Conservation (phyloP, 2,797 vertebrate species). For the Avahi laniger region DNA sequence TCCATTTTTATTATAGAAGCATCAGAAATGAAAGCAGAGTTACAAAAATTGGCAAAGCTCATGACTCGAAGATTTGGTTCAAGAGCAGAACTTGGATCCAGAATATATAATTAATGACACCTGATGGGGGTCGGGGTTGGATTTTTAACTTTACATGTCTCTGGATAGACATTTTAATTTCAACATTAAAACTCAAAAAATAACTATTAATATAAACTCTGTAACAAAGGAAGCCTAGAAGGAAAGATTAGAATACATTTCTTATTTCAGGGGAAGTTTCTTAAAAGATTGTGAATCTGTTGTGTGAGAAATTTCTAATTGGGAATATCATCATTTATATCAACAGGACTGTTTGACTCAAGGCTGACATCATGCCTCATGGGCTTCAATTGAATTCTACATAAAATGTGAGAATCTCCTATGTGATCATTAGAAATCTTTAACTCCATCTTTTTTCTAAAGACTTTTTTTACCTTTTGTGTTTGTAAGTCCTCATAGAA, state of each 20-base stretch:
- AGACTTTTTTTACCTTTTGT: background rate
- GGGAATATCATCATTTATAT: background rate
- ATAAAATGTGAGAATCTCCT: background rate
- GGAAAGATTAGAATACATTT: background rate
- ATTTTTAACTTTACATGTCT: background rate
- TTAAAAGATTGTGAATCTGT: background rate
- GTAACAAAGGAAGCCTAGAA: background rate
- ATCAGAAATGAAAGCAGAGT: background rate
- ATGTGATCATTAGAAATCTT: background rate
- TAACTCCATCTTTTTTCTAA: background rate
- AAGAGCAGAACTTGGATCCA: background rate
- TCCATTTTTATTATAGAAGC: background rate
- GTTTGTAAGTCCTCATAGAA: background rate
- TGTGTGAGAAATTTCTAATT: background rate
- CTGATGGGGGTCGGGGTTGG: background rate
- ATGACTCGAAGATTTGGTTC: background rate
- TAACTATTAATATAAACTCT: background rate
- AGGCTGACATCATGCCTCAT: background rate
- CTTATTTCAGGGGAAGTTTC: background rate
- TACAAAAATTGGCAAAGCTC: conserved; percentile 17
- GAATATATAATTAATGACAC: background rate
- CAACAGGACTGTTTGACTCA: background rate
- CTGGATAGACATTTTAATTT: background rate
- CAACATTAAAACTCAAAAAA: background rate
- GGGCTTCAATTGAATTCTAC: background rate